Base-by-base conservation (phyloP, 1,140 invertebrate genomes). In the Cepaea nemoralis region DNA sequence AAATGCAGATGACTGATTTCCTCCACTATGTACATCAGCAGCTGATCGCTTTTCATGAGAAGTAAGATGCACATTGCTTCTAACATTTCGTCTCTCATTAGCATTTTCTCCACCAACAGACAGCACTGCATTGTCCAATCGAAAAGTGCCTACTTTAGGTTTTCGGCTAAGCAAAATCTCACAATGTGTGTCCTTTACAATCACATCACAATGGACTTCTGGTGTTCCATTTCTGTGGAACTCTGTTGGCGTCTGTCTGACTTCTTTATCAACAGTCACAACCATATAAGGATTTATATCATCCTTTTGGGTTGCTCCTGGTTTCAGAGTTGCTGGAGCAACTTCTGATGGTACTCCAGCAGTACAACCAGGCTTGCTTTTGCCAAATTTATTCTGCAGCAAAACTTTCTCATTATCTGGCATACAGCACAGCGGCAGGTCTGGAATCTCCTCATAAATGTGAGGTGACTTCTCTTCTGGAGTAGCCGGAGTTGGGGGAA, bases 371-470 rank as follows among this genome's bases (percentile, higher is more conserved):
- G 31, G 31, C 27, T 42, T 39, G 35, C 27, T n/a, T 40, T 73
- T 73, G 70, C 39, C 33, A 6, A 55, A 50, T 33, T 76, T 76
- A 55, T 48, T 76, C 39, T 55, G 48, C n/a, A 37, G 16, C 42
- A 55, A 55, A 55, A 31, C 48, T n/a, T 55, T 76, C 73, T 76
- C 73, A n/a, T 8, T 33, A 5, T 76, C 48, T 10, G n/a, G 24
- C n/a, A 37, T 35, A 27, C n/a, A 50, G 45, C 40, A 10, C 35
- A 63, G 39, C 66, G 80, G 83, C 8, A 84, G 33, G 59, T 87
- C 86, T 22, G 84, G 83, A 35, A 87, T 87, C 78, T 87, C 86
- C 75, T 87, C 86, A 63, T 87, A 87, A 27, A 87, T 86, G 71
- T 87, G 86, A 10, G 83, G 80, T 10, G 83, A 81, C 59, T 83